phyloP scores from a whole-genome alignment of 2,797 vertebrate genomes.

The Nannoperca obscura region DNA sequence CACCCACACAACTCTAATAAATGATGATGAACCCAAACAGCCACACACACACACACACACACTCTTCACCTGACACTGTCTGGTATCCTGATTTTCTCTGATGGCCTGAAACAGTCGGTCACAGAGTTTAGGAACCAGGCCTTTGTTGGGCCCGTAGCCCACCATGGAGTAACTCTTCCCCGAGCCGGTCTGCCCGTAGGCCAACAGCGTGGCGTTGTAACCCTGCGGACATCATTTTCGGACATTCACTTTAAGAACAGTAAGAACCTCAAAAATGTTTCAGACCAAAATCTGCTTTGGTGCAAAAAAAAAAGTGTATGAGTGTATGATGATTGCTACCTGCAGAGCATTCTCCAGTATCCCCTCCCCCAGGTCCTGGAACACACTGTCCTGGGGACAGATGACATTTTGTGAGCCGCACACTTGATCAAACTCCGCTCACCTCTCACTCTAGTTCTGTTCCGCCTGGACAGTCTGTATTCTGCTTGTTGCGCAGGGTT shows the following conservation, averaged over 20 bases:
- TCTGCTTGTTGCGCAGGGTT: background rate
- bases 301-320: background rate
- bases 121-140: slow-evolving; percentile 87
- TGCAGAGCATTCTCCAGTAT: slow-evolving; percentile 87
- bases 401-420: slow-evolving; percentile 6
- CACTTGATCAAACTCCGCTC: background rate
- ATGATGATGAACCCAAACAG: background rate
- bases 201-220: slow-evolving; percentile 89
- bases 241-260: background rate
- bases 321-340: slow-evolving; percentile 53
- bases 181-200: slow-evolving; percentile 89
- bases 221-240: slow-evolving; percentile 72
- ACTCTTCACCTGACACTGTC: slow-evolving; percentile 85
- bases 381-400: slow-evolving; percentile 82
- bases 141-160: slow-evolving; percentile 88
- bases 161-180: slow-evolving; percentile 92
- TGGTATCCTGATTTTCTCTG: slow-evolving; percentile 80
- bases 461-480: background rate
- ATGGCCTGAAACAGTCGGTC: slow-evolving; percentile 87
- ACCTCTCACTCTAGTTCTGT: background rate
- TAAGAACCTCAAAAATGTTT: background rate
- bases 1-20: background rate
- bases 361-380: slow-evolving; percentile 86
- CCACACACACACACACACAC: background rate
- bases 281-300: background rate